A percentile compares a stretch with the other conserved stretches of the same genome.
These are phyloP conservation scores for Daboia siamensis DNA, from an alignment of 2,113 vertebrate species.

Conservation along the genomic window DNA sequence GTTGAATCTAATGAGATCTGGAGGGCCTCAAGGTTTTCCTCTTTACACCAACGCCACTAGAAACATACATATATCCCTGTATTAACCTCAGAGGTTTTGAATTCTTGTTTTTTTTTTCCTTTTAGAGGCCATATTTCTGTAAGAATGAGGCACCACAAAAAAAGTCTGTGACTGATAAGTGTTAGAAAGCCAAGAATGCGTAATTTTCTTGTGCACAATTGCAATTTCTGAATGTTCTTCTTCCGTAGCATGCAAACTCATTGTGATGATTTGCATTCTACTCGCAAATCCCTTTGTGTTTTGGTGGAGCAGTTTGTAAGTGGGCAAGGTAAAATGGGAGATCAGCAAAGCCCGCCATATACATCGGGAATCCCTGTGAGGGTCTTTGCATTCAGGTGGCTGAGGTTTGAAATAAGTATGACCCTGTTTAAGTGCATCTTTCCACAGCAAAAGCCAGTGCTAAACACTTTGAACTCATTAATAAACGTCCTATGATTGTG, in stretches of 20 bases:
- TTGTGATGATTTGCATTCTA: neutral
- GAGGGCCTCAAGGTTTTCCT: neutral
- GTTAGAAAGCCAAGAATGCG: neutral
- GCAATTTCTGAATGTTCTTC: neutral
- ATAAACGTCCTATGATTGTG: slow-evolving; percentile 8
- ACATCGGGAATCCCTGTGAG: neutral
- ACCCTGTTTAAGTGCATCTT: neutral
- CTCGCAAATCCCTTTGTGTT: neutral
- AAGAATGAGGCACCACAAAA: neutral
- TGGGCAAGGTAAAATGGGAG: neutral
- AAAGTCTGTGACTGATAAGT: too few species aligned
- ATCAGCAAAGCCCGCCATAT: neutral
- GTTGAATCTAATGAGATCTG: neutral
- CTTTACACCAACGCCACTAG: neutral
- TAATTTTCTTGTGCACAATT: too few species aligned
- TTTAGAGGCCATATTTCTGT: neutral
- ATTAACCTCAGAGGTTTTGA: neutral
- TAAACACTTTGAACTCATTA: slow-evolving; percentile 14
- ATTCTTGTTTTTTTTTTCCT: neutral
- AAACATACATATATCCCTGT: neutral
- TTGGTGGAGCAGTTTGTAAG: neutral
- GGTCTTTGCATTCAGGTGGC: neutral
- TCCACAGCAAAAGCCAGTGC: slow-evolving; percentile 29
- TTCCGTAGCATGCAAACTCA: neutral
- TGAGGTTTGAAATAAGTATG: neutral